Percentiles rank a stretch among this genome's conserved stretches.
Conservation (phyloP, 2,113 vertebrate genomes). For the Epinephelus cyanopodus region DNA sequence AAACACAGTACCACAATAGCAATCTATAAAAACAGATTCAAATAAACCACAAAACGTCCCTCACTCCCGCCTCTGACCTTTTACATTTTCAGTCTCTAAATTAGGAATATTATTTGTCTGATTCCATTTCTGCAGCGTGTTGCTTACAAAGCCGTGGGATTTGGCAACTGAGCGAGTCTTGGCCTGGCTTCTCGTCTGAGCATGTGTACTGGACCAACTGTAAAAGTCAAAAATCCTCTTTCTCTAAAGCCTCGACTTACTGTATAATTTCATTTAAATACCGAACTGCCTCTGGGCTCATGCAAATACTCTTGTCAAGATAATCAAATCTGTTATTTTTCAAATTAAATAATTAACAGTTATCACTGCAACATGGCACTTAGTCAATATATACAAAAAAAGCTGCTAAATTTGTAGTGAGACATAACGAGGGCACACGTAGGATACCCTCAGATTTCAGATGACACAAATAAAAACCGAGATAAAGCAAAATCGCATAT, state of each 20-base stretch:
- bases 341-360: slow-evolving; percentile 28
- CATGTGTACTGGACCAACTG: slow-evolving; percentile 39
- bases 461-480: slow-evolving; percentile 35
- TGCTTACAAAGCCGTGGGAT: slow-evolving; percentile 61
- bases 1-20: slow-evolving; percentile 72
- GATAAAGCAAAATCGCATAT: slow-evolving; percentile 34
- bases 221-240: slow-evolving; percentile 56
- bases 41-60: slow-evolving; percentile 58
- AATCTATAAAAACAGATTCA: slow-evolving; percentile 58
- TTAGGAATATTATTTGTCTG: slow-evolving; percentile 61
- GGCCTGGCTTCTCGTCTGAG: slow-evolving; percentile 59
- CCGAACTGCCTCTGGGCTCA: slow-evolving; percentile 12
- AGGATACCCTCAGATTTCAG: slow-evolving; percentile 11
- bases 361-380: background rate
- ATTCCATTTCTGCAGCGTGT: slow-evolving; percentile 45
- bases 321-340: slow-evolving; percentile 1
- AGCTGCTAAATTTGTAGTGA: background rate
- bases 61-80: slow-evolving; percentile 43
- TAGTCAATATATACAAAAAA: background rate
- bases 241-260: slow-evolving; percentile 29
- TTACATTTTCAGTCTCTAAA: slow-evolving; percentile 56
- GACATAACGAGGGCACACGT: slow-evolving; percentile 11
- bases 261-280: slow-evolving; percentile 47
- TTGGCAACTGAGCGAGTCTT: slow-evolving; percentile 46
- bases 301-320: slow-evolving; percentile 2